Percentiles rank a stretch among this genome's conserved stretches.
phyloP scores from a whole-genome alignment of 2,888 invertebrate genomes.

The Parnassius orleans region DNA sequence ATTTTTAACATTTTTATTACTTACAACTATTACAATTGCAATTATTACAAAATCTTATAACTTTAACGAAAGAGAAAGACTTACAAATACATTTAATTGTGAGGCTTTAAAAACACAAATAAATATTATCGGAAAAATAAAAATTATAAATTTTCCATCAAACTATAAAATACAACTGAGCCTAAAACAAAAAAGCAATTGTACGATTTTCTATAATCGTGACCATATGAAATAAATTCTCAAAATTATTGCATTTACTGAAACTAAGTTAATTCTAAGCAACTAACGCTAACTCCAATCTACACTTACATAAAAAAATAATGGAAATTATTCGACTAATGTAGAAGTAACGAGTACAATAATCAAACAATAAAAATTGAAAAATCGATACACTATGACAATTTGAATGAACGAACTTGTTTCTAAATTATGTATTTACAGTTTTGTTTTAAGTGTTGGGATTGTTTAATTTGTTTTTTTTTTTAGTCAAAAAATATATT shows the following conservation, averaged over 20 bases:
- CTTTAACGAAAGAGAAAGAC: neutral
- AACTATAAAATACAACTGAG: no score
- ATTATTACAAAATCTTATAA: slow-evolving; percentile 32
- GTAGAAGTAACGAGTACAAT: neutral
- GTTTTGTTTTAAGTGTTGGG: no score
- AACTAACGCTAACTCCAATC: slow-evolving; percentile 13
- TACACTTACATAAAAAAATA: neutral
- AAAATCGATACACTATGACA: neutral
- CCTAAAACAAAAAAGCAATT: no score
- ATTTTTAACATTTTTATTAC: slow-evolving; percentile 47
- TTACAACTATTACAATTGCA: slow-evolving; percentile 34
- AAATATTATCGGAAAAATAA: no score
- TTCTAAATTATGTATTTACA: slow-evolving; percentile 13
- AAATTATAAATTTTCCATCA: no score
- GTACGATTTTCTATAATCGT: neutral
- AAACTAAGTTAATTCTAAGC: slow-evolving; percentile 10
- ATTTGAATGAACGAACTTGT: neutral
- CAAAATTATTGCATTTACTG: neutral
- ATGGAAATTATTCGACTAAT: neutral
- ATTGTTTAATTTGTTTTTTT: no score
- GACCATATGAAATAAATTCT: neutral
- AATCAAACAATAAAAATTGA: neutral
- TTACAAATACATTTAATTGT: no score
- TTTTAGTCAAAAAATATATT: no score
- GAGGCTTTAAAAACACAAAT: no score